Evolutionary conservation across 2,888 invertebrate species (phyloP).

Genomic region (Cabera pusaria): DNA sequence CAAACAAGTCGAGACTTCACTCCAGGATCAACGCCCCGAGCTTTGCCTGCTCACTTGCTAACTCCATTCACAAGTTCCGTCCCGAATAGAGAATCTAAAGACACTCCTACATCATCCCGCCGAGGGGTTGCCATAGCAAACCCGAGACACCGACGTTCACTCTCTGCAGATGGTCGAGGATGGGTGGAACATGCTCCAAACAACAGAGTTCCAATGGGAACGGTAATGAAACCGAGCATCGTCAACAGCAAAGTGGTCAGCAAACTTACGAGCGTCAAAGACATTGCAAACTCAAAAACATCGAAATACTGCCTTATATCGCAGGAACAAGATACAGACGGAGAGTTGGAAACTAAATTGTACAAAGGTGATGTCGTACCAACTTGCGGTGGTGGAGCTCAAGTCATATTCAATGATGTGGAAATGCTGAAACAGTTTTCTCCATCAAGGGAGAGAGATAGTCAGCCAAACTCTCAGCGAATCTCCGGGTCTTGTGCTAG

Average conservation of each 20-base stretch:
- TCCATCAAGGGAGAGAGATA: slow-evolving; percentile 75
- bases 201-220: slow-evolving; percentile 92
- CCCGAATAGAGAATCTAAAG: slow-evolving; percentile 43
- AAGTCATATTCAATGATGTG: slow-evolving; percentile 97
- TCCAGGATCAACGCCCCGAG: slow-evolving; percentile 72
- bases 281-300: slow-evolving; percentile 86
- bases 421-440: slow-evolving; percentile 94
- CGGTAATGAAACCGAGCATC: slow-evolving; percentile 94
- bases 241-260: slow-evolving; percentile 92
- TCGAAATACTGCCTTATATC: slow-evolving; percentile 96
- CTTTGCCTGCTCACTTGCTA: slow-evolving; percentile 68
- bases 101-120: slow-evolving; percentile 63
- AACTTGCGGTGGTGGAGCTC: slow-evolving; percentile 97
- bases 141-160: slow-evolving; percentile 89
- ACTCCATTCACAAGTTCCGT: slow-evolving; percentile 64
- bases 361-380: slow-evolving; percentile 97
- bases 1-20: slow-evolving; percentile 69
- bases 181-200: slow-evolving; percentile 96
- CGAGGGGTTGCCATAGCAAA: slow-evolving; percentile 88
- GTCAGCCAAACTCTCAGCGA: slow-evolving; percentile 48
- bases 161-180: slow-evolving; percentile 88
- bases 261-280: slow-evolving; percentile 90
- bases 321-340: slow-evolving; percentile 95
- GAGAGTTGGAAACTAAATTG: slow-evolving; percentile 95
- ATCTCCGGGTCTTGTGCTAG: slow-evolving; percentile 61